Evolutionary conservation across 1,140 invertebrate genomes (phyloP), one percentile per base, ranked within the genome.

Genomic region (Drosophila bocki): DNA sequence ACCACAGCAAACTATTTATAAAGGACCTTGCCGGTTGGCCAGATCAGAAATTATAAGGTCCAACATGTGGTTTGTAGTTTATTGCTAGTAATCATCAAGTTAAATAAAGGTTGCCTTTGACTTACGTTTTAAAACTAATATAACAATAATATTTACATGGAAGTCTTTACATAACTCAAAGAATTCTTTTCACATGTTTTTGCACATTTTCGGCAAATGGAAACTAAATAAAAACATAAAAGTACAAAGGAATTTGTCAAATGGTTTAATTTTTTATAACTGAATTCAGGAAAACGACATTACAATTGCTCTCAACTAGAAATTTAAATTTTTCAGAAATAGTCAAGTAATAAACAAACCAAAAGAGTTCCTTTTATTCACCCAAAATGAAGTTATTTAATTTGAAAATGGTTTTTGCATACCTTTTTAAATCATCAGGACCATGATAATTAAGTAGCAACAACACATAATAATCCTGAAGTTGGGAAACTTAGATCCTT

Each of bases 401-500:
- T 50, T 64, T 58, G 4, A 2, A 39, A 56, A 39, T n/a, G 1
- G n/a, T 9, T 29, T 63, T 29, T 62, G 12, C 11, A 35, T 45
- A 29, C 26, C 29, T 57, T 51, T 44, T 82, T 67, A 90, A 45
- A 90, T 82, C 45, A 90, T 48, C 41, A 90, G 29, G 26, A 90
- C 61, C 42, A 90, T 91, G 45, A 90, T 76, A 26, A 90, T 82
- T 17, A 90, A 71, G 63, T 90, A 90, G 75, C 85, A 90, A 71
- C 85, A 90, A 61, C 85, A 90, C 70, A 90, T 74, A 6, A 82
- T 67, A 48, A 90, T 90, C 75, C 90, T 90, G 58, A 81, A 90
- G 75, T 77, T 82, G 47, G 85, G 83, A 56, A 90, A 50, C 35
- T 84, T 87, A 17, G 33, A 33, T 48, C 74, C 60, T 50, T 78